A percentile compares a stretch with the other conserved stretches of the same genome.
These are phyloP conservation scores for Sesamia inferens DNA, from an alignment of 2,888 invertebrate genomes.

Conservation along the genomic window DNA sequence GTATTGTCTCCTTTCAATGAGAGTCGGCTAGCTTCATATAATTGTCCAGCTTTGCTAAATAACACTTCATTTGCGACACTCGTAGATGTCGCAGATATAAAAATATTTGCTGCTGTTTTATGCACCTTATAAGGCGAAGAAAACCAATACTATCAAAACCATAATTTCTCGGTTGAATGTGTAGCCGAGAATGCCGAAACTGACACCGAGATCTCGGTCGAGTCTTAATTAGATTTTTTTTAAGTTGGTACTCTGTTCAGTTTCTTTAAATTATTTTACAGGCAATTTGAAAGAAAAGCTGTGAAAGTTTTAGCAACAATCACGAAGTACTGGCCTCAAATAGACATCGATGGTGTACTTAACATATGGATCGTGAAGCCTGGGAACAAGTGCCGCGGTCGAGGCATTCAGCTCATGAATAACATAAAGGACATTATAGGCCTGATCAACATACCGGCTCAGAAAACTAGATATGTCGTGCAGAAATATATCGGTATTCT, in stretches of 20 bases:
- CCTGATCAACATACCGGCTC: conserved; percentile 91
- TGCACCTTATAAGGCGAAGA: too few species aligned
- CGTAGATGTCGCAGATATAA: too few species aligned
- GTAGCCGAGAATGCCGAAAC: too few species aligned
- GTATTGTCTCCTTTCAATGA: too few species aligned
- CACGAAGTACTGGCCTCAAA: conserved; percentile 94
- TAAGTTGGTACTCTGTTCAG: neutral
- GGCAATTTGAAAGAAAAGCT: conserved; percentile 88
- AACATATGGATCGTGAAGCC: conserved; percentile 99
- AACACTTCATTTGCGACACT: too few species aligned
- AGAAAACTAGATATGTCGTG: conserved; percentile 95
- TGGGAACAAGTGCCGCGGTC: conserved; percentile 97
- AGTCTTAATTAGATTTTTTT: neutral
- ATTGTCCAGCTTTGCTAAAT: too few species aligned
- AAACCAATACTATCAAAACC: too few species aligned
- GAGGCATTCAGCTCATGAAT: conserved; percentile 96
- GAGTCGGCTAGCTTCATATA: too few species aligned
- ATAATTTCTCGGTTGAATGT: too few species aligned
- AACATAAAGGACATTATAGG: conserved; percentile 95
- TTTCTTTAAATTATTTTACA: conserved; percentile 63
- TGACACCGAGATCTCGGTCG: too few species aligned
- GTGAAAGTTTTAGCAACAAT: conserved; percentile 92
- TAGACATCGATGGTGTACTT: conserved; percentile 95
- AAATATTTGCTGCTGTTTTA: too few species aligned
- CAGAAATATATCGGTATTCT: conserved; percentile 97